These are phyloP conservation scores for Drosophila lacteicornis DNA, from an alignment of 1,140 invertebrate genomes.

Conservation along the genomic window DNA sequence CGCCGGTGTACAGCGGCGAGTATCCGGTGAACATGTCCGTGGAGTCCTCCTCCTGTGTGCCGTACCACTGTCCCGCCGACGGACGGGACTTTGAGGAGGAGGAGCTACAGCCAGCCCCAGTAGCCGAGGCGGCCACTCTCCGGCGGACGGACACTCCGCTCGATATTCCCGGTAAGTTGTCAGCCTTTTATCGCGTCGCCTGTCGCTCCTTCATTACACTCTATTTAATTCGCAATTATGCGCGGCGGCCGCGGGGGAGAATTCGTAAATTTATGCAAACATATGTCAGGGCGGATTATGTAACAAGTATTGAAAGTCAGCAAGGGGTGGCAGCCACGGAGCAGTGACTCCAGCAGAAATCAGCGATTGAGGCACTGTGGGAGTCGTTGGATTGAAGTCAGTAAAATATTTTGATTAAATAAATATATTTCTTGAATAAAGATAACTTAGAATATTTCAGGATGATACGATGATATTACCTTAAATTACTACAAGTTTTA, in stretches of 20 bases:
- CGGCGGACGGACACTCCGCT: constrained; percentile 41
- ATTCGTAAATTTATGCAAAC: constrained; percentile 76
- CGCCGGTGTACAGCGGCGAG: constrained; percentile 74
- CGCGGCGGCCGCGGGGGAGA: constrained; percentile 25
- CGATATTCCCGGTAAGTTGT: constrained; percentile 68
- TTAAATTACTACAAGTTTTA: no score
- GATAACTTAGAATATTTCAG: no score
- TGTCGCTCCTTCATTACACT: constrained; percentile 60
- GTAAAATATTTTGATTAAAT: no score
- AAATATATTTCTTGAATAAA: no score
- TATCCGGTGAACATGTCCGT: constrained; percentile 80
- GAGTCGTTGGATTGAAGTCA: background rate
- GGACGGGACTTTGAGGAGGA: constrained; percentile 70
- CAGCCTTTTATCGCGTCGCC: constrained; percentile 37
- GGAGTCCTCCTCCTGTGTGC: constrained; percentile 77
- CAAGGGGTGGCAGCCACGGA: constrained; percentile 20
- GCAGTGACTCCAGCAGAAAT: constrained; percentile 18
- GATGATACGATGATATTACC: no score
- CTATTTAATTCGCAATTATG: constrained; percentile 80
- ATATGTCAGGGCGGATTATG: constrained; percentile 77
- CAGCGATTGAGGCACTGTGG: constrained; percentile 44
- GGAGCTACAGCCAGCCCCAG: constrained; percentile 36
- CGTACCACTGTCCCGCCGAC: constrained; percentile 71
- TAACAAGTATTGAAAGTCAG: constrained; percentile 59
- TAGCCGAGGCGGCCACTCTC: background rate